Evolutionary conservation across 92 coral and sea anemone species (phyloP), one percentile per base, ranked within the genome.

Genomic region (Paragorgia papillata): DNA sequence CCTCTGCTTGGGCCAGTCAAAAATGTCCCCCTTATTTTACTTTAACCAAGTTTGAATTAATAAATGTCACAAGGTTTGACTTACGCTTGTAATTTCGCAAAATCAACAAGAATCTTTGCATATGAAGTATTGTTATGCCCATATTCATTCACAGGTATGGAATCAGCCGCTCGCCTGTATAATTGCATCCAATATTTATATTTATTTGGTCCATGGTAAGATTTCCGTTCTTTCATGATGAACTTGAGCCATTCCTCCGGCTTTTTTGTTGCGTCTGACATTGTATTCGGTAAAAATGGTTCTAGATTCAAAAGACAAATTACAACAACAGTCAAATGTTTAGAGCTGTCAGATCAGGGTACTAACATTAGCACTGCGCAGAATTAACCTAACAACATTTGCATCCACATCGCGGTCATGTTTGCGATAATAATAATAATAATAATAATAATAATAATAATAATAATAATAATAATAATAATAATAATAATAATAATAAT

Each of bases 191-290:
- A 63, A 34, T 84, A 22, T 18, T 61, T 77, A 63, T 86, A 86
- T n/a, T 81, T 74, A 55, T 56, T 61, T 8, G 89, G 66, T 32
- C 80, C 69, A 40, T 57, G 56, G 60, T 81, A 81, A 10, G 80
- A 26, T 75, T 37, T 61, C 33, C 77, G 75, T 34, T 51, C 81
- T 17, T 79, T 57, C 0, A 81, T 68, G 66, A 89, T 71, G 19
- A 85, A 82, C 68, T 89, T 88, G 59, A 94, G 80, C 98, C 98
- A 94, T 28, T 91, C 97, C 79, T 94, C 88, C 2, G 98, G 95
- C 26, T 67, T 70, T 64, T 89, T 89, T n/a, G 31, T 71, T 30
- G 51, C 21, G 31, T 26, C 78, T 21, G 51, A 41, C 78, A 71
- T 71, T 37, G 25, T 68, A 46, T 46, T 46, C n/a, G 14, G n/a